These are phyloP conservation scores for Archocentrus centrarchus DNA, from an alignment of 2,113 vertebrate genomes.

Conservation along the genomic window DNA sequence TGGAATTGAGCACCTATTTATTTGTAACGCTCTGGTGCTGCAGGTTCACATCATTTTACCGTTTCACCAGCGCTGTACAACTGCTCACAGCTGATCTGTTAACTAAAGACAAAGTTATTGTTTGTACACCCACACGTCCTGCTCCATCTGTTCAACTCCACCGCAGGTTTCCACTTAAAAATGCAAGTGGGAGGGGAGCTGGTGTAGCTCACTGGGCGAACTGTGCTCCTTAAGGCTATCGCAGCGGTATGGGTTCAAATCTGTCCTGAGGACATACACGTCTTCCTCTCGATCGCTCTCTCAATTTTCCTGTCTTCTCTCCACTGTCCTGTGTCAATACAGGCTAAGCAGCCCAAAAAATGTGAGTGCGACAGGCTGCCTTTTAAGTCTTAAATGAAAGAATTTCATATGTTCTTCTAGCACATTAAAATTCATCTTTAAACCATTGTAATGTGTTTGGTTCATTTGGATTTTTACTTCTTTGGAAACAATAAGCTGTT, in stretches of 20 bases:
- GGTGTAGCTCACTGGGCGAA: not conserved
- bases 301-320: not conserved
- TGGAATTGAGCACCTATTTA: conserved; percentile 41
- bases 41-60: not conserved
- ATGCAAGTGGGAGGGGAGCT: not conserved
- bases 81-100: not conserved
- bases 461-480: not conserved
- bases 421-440: not conserved
- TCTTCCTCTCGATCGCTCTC: too few relatives aligned
- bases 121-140: not conserved
- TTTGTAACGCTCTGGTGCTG: conserved; percentile 28
- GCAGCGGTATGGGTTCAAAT: not conserved
- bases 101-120: not conserved
- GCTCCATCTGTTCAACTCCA: not conserved
- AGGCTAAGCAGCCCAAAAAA: not conserved
- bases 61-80: not conserved
- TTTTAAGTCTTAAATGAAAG: not conserved
- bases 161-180: not conserved
- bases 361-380: not conserved
- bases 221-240: not conserved
- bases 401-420: not conserved
- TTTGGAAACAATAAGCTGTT: not conserved
- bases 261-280: too few relatives aligned
- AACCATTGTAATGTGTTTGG: not conserved
- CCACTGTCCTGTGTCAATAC: not conserved